Percentiles rank a stretch among this genome's conserved stretches.
These are phyloP conservation scores for Rattus norvegicus DNA, from an alignment of 2,113 vertebrate species.

Conservation along the genomic window DNA sequence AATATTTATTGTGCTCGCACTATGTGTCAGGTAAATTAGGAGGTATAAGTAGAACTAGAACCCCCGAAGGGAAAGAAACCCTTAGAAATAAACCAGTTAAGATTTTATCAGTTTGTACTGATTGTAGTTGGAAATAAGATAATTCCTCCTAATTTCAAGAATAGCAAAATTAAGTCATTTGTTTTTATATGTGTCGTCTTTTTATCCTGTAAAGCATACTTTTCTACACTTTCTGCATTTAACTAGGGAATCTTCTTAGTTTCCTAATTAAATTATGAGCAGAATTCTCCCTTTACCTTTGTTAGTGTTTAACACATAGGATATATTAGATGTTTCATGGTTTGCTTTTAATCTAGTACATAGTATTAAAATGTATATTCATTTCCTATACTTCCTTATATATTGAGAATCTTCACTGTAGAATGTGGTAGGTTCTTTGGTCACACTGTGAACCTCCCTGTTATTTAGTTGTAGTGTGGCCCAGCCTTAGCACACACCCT, in stretches of 20 bases:
- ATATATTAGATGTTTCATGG: neutral
- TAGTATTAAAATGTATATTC: neutral
- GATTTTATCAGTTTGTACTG: conserved; percentile 35
- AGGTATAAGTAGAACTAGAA: neutral
- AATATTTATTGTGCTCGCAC: neutral
- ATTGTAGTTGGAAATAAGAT: conserved; percentile 6
- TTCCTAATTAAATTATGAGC: neutral
- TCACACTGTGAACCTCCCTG: too few relatives aligned
- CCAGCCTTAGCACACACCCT: too few relatives aligned
- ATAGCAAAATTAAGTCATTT: neutral
- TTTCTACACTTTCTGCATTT: conserved; percentile 25
- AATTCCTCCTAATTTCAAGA: neutral
- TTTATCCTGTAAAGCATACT: neutral
- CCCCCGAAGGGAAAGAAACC: neutral
- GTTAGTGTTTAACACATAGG: neutral
- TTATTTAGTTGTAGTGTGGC: too few relatives aligned
- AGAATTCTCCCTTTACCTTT: neutral
- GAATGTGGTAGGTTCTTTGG: too few relatives aligned
- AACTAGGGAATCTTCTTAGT: neutral
- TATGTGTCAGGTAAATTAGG: neutral
- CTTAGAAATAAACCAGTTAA: neutral
- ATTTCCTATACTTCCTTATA: neutral
- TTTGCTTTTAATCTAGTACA: neutral
- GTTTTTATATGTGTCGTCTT: conserved; percentile 36
- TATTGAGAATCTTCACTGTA: neutral